These are phyloP conservation scores for Panurus biarmicus DNA, from an alignment of 2,113 vertebrate genomes.

Conservation along the genomic window DNA sequence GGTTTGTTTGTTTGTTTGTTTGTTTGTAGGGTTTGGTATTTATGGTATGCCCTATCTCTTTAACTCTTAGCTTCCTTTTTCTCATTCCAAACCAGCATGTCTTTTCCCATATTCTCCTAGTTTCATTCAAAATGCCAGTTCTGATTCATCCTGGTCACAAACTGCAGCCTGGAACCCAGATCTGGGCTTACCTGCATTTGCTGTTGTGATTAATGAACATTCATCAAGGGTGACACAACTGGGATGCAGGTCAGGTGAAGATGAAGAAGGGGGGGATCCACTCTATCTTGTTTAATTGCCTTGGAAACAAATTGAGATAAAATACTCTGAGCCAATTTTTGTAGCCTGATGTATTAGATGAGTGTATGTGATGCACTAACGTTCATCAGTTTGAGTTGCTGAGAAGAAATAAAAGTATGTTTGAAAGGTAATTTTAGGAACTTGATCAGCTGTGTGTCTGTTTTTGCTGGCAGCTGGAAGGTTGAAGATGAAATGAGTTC, in stretches of 20 bases:
- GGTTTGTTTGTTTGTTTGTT: not conserved
- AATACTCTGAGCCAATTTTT: not conserved
- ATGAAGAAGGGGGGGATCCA: not conserved
- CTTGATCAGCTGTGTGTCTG: not conserved
- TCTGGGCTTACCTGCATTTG: constrained; percentile 33
- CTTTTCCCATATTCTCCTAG: constrained; percentile 16
- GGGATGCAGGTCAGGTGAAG: constrained; percentile 3
- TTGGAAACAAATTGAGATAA: constrained; percentile 36
- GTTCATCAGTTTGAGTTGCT: not conserved
- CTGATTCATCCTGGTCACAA: constrained; percentile 39
- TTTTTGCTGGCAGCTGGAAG: not conserved
- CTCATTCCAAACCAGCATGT: constrained; percentile 18
- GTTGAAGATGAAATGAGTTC: not conserved
- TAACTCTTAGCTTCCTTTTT: not conserved
- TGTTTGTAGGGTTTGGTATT: not conserved
- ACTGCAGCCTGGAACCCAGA: constrained; percentile 5
- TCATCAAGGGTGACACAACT: constrained; percentile 29
- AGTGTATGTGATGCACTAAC: not conserved
- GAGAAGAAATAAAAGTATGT: not conserved
- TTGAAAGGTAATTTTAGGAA: not conserved
- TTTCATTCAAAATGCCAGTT: constrained; percentile 45
- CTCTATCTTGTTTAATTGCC: not conserved
- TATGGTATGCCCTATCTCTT: not conserved
- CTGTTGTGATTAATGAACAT: constrained; percentile 46
- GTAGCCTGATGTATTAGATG: not conserved